Conservation (phyloP, 2,113 vertebrate species). For the Sialia sialis region DNA sequence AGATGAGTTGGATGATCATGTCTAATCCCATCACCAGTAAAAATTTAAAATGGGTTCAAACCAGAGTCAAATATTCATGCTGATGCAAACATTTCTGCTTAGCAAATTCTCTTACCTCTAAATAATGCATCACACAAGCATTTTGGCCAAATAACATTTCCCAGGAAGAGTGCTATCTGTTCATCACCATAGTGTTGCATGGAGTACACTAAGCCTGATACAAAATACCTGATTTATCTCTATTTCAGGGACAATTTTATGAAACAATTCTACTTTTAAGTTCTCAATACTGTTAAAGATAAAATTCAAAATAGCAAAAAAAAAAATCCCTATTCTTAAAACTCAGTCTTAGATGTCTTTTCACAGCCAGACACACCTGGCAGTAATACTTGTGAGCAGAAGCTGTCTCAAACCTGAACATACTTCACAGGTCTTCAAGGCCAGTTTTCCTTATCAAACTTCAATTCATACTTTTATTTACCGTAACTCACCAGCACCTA, state of each 20-base stretch:
- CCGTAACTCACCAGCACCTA: not conserved
- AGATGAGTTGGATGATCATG: not conserved
- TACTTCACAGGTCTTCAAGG: not conserved
- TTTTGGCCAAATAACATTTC: not conserved
- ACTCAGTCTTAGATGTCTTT: not conserved
- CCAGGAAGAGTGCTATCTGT: not conserved
- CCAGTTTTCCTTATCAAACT: not conserved
- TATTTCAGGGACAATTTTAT: not conserved
- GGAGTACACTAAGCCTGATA: not conserved
- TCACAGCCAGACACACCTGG: not conserved
- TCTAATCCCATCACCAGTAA: not conserved
- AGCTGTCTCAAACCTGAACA: not conserved
- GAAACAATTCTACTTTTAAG: not conserved
- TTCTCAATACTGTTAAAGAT: not conserved
- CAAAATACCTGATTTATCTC: not conserved
- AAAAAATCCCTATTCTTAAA: not conserved
- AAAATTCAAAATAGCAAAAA: not conserved
- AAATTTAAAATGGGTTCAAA: not conserved
- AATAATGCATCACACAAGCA: not conserved
- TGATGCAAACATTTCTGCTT: not conserved
- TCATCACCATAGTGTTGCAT: not conserved
- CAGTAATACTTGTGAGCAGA: not conserved
- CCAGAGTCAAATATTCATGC: not conserved
- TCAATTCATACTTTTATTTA: not conserved
- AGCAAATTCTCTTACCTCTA: not conserved